phyloP scores from a whole-genome alignment of 1,140 invertebrate genomes.

The Sipha flava region DNA sequence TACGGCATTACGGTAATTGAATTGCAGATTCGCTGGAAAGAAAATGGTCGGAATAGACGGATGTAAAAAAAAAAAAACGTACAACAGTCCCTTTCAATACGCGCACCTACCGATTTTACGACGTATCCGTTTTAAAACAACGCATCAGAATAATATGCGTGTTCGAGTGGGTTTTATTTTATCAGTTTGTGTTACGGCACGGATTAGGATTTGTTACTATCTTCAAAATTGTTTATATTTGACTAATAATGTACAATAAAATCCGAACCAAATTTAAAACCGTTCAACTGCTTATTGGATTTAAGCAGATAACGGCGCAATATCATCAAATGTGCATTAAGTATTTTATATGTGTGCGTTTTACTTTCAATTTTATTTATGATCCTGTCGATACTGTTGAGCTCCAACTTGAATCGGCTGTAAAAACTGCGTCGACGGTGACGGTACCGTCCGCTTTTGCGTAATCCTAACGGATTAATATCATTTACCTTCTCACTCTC shows the following conservation, averaged over 20 bases:
- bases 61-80: no score
- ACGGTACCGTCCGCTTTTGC: neutral
- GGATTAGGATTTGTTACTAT: constrained; percentile 28
- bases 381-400: neutral
- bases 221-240: constrained; percentile 5
- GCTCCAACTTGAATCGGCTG: neutral
- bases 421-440: neutral
- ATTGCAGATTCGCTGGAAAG: no score
- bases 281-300: constrained; percentile 11
- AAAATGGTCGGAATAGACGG: no score
- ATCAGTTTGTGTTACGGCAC: neutral
- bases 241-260: constrained; percentile 22
- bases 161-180: neutral
- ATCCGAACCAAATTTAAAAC: constrained; percentile 19
- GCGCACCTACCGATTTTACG: neutral
- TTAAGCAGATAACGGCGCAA: neutral
- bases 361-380: neutral
- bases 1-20: no score
- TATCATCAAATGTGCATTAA: neutral
- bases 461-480: neutral
- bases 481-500: neutral
- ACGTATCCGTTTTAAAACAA: neutral
- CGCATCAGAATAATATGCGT: neutral
- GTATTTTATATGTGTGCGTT: neutral
- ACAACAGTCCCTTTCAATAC: neutral